Base-by-base conservation (phyloP, 1,140 invertebrate genomes). In the Holcopasites calliopsidis region DNA sequence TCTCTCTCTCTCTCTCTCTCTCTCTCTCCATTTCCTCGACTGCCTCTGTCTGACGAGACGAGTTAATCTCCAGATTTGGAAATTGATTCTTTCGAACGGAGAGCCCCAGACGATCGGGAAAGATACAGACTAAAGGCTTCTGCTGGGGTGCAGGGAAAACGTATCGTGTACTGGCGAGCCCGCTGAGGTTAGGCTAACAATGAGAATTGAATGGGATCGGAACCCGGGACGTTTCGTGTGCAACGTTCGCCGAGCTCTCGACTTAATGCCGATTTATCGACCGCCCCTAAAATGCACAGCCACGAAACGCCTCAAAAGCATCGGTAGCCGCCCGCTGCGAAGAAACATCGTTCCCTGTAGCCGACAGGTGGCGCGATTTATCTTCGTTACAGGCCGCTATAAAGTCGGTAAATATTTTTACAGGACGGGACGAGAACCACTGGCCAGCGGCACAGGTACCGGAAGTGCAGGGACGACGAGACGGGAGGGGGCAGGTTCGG, bases 31-130 rank as follows among this genome's bases (percentile, higher is more conserved):
- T n/a, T n/a, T n/a, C n/a, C n/a, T n/a, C n/a, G n/a, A n/a, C n/a
- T n/a, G n/a, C n/a, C n/a, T n/a, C n/a, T n/a, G n/a, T n/a, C n/a
- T n/a, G n/a, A n/a, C 72, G 52, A 54, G 72, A 74, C 77, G 78
- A 85, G 77, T 88, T 87, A 82, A 82, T 75, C 80, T 70, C 52
- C 78, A 77, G 78, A 86, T 85, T 74, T 82, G 60, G 70, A 78
- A 78, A 83, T 82, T 82, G 76, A 83, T 83, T 82, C 69, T 62
- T 47, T 49, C 44, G 49, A 35, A 47, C 47, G n/a, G 77, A 66
- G 50, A 52, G 50, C 26, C 35, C 28, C 49, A 40, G 44, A 52
- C n/a, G 40, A 70, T 49, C 0, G 66, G 64, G 66, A 42, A 69
- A 52, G 38, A 62, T 26, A 16, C 11, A 18, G 42, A 10, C 2